A percentile compares a stretch with the other conserved stretches of the same genome.
These are phyloP conservation scores for Brevimyrus niger DNA, from an alignment of 2,113 vertebrate genomes.

Conservation along the genomic window DNA sequence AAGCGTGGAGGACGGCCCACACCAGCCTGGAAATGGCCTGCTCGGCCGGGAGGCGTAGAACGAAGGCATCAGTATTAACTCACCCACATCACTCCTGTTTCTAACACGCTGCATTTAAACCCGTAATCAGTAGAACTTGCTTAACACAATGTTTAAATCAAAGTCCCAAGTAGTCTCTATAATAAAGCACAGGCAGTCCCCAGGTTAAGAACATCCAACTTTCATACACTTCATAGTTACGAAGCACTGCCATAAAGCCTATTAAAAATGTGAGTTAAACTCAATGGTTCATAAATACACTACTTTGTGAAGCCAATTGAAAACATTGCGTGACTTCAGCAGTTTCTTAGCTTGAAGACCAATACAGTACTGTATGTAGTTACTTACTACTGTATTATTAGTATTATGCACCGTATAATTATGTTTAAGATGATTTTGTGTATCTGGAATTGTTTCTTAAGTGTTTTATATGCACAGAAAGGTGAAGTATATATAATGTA, in stretches of 20 bases:
- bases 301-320: not conserved
- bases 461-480: not conserved
- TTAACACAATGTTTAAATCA: not conserved
- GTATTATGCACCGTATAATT: not conserved
- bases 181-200: not conserved
- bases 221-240: not conserved
- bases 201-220: not conserved
- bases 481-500: not conserved
- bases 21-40: not conserved
- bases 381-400: not conserved
- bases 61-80: not conserved
- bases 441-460: not conserved
- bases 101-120: not conserved
- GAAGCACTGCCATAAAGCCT: not conserved
- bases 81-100: not conserved
- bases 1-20: not conserved
- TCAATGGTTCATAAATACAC: not conserved
- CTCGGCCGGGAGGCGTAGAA: not conserved
- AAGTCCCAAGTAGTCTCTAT: not conserved
- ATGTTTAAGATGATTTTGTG: not conserved
- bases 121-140: not conserved
- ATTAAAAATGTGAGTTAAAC: not conserved
- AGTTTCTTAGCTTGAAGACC: not conserved
- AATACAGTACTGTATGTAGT: not conserved
- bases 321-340: not conserved